Evolutionary conservation across 2,113 vertebrate species (phyloP), one percentile per base, ranked within the genome.

Genomic region (Pelusios castaneus): DNA sequence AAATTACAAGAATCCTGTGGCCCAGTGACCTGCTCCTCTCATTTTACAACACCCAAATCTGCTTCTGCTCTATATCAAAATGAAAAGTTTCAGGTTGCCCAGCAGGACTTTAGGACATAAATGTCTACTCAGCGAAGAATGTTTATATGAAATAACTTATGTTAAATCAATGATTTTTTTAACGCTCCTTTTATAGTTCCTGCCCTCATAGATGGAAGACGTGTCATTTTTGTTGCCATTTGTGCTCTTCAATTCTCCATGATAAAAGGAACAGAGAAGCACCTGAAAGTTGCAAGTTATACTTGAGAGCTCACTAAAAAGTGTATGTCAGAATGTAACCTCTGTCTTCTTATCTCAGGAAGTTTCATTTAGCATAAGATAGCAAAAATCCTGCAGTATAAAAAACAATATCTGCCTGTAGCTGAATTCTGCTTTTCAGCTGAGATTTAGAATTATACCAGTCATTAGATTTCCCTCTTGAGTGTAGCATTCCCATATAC

Each of bases 1-100:
- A 93, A 95, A 91, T 38, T 85, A 55, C 89, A 96, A 91, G 84
- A 4, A 2, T 51, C 79, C 49, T 80, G 75, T 91, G 81, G 90
- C 87, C 89, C 38, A 41, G 79, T 82, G 84, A 88, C 88, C 82
- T 93, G 6, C 2, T 63, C 88, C 89, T 91, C 90, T 87, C 87
- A 78, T 94, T 88, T 89, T 84, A 77, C 47, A 80, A 89, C n/a
- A 51, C 14, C 29, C 24, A 41, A 49, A 73, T 41, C 85, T 91
- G 84, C 31, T 90, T 94, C 77, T 91, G 29, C 47, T 90, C 84
- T 75, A 2, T 77, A 80, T 88, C 75, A 90, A 85, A 88, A 91
- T 67, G 41, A 58, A 87, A 63, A 47, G n/a, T 87, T 94, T 91
- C 55, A 90, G 47, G 51, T 55, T 84, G 16, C 19, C 56, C 85